phyloP scores from a whole-genome alignment of 2,888 invertebrate genomes.

The Anthrax anthrax region DNA sequence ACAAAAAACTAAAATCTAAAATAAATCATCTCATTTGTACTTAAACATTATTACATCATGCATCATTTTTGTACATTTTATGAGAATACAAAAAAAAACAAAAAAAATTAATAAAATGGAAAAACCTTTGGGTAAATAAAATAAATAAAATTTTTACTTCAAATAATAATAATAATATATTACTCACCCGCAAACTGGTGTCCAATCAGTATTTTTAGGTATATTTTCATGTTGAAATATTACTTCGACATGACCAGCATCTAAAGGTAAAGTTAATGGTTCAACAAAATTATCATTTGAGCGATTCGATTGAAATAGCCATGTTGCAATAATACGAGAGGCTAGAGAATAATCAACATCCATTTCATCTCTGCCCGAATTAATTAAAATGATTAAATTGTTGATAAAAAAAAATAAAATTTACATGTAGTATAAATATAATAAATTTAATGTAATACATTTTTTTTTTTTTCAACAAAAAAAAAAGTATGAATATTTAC shows the following conservation, averaged over 20 bases:
- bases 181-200: conserved; percentile 32
- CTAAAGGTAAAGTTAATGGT: conserved; percentile 30
- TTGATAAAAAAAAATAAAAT: background rate
- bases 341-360: conserved; percentile 30
- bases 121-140: no score
- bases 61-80: no score
- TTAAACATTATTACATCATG: no score
- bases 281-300: conserved; percentile 30
- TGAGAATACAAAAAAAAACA: no score
- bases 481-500: conserved; percentile 18
- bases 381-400: background rate
- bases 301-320: conserved; percentile 33
- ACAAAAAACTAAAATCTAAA: no score
- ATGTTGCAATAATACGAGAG: conserved; percentile 33
- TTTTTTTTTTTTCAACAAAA: no score
- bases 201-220: conserved; percentile 28
- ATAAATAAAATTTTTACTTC: no score
- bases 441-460: no score
- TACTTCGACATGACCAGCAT: conserved; percentile 33
- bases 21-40: no score
- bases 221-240: conserved; percentile 33
- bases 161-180: background rate
- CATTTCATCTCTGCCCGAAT: conserved; percentile 9
- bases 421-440: no score
- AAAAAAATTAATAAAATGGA: background rate